phyloP scores from a whole-genome alignment of 2,797 vertebrate species.

The Sternarchorhynchus goeldii region DNA sequence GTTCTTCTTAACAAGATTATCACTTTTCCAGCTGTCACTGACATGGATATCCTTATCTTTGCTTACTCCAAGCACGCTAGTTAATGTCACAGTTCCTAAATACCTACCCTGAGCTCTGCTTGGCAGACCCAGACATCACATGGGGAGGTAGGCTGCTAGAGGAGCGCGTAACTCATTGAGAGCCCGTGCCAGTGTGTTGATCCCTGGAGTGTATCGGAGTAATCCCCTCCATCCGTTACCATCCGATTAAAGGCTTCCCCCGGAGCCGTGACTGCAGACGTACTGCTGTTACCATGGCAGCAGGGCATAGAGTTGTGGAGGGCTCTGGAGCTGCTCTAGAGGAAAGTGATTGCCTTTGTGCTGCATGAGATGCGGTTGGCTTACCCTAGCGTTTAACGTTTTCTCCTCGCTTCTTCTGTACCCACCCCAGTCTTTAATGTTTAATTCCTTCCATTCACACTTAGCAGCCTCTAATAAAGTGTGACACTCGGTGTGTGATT shows the following conservation, averaged over 20 bases:
- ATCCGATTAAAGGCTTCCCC: slow-evolving; percentile 67
- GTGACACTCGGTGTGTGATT: background rate
- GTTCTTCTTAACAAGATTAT: background rate
- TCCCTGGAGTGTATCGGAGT: slow-evolving; percentile 24
- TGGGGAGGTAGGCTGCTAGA: background rate
- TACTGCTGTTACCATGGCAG: slow-evolving; percentile 59
- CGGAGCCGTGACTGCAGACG: slow-evolving; percentile 59
- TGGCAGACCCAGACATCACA: background rate
- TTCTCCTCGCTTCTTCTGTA: background rate
- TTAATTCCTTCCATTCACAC: background rate
- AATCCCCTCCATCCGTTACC: slow-evolving; percentile 66
- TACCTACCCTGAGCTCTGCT: background rate
- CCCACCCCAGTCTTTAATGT: background rate
- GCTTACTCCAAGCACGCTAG: background rate
- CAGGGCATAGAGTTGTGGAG: slow-evolving; percentile 29
- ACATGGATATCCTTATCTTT: background rate
- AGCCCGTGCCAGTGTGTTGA: background rate
- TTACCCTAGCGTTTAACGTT: background rate
- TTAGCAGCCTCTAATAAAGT: slow-evolving; percentile 3
- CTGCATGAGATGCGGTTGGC: background rate
- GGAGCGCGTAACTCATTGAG: background rate
- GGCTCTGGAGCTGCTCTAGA: background rate
- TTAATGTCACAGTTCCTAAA: background rate
- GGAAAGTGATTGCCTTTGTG: background rate
- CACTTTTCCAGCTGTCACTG: background rate